phyloP scores from a whole-genome alignment of 1,140 invertebrate species.

The Panulirus ornatus region DNA sequence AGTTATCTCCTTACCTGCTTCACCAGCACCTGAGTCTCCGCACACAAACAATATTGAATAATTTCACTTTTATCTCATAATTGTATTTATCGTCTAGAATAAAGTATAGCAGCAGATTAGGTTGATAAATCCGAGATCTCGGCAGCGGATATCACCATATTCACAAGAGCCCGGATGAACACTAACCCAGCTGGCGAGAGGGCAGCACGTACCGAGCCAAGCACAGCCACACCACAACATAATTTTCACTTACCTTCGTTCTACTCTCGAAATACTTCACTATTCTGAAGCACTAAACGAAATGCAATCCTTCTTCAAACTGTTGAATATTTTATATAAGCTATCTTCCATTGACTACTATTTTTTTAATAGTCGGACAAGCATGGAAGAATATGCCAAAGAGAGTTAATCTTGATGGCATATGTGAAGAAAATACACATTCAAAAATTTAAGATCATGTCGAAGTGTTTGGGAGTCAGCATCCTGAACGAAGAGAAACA shows the following conservation, averaged over 20 bases:
- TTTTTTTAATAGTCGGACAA: not conserved
- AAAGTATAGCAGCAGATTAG: slow-evolving; percentile 49
- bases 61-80: slow-evolving; percentile 67
- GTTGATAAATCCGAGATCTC: slow-evolving; percentile 61
- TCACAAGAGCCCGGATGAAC: slow-evolving; percentile 62
- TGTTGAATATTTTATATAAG: not conserved
- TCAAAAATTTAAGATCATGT: not conserved
- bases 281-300: not conserved
- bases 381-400: not conserved
- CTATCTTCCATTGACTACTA: not conserved
- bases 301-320: not conserved
- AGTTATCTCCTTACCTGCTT: slow-evolving; percentile 66
- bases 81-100: slow-evolving; percentile 32
- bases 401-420: not conserved
- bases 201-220: slow-evolving; percentile 63
- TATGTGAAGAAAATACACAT: not conserved
- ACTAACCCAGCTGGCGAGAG: slow-evolving; percentile 63
- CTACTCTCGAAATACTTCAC: not conserved
- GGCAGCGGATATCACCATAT: slow-evolving; percentile 38
- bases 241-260: slow-evolving; percentile 26
- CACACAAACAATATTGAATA: slow-evolving; percentile 48
- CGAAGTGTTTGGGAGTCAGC: not conserved
- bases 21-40: slow-evolving; percentile 61
- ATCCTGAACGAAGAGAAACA: slow-evolving; percentile 30
- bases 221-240: not conserved